These are phyloP conservation scores for Corapipo altera DNA, from an alignment of 2,113 vertebrate genomes.

Conservation along the genomic window DNA sequence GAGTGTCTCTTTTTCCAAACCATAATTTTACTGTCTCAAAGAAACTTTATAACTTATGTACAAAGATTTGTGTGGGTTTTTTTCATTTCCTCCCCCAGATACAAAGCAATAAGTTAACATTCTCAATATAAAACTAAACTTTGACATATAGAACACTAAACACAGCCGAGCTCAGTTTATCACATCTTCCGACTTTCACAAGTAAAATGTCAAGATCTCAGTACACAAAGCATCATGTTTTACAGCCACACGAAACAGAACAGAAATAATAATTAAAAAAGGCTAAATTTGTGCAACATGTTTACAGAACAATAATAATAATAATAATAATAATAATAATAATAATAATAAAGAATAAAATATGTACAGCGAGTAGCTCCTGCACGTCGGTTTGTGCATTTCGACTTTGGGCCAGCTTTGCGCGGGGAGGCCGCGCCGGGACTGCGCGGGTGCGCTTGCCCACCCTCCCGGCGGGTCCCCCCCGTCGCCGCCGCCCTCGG, in stretches of 20 bases:
- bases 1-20: constrained; percentile 82
- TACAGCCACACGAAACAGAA: constrained; percentile 86
- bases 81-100: constrained; percentile 64
- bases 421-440: constrained; percentile 21
- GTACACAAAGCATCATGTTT: constrained; percentile 91
- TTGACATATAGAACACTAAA: constrained; percentile 92
- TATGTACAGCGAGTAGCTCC: constrained; percentile 80
- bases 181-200: constrained; percentile 83
- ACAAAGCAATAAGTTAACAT: constrained; percentile 98
- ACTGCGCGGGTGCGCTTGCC: constrained; percentile 5
- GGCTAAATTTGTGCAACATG: constrained; percentile 83
- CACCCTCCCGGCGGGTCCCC: neutral
- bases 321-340: constrained; percentile 68
- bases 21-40: constrained; percentile 95
- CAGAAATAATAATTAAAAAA: constrained; percentile 46
- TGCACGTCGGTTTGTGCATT: constrained; percentile 71
- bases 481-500: neutral
- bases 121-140: constrained; percentile 98
- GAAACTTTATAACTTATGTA: constrained; percentile 94
- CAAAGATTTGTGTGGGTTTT: constrained; percentile 76
- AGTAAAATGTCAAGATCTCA: constrained; percentile 85
- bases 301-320: constrained; percentile 80
- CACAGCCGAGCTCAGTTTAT: constrained; percentile 83
- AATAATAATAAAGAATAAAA: constrained; percentile 60
- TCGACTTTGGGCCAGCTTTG: constrained; percentile 64